Evolutionary conservation across 1,140 invertebrate genomes (phyloP), one percentile per base, ranked within the genome.

Genomic region (Neomicropteryx cornuta): DNA sequence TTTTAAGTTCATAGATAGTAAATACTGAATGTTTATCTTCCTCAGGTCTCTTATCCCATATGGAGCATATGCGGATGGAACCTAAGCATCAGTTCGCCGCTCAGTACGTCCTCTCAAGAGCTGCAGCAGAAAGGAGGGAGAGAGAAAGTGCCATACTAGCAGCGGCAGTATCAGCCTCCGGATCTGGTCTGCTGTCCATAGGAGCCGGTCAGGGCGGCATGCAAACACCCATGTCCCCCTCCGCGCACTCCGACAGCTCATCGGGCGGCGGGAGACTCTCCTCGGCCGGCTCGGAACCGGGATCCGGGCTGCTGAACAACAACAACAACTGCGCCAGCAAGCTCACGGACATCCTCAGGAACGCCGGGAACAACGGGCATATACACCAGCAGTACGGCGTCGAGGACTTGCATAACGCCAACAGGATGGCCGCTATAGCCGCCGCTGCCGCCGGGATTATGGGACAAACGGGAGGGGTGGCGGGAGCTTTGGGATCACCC

Each of bases 61-160:
- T 94, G 89, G 90, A 94, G 56, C 87, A 92, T 55, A 93, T 93
- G 90, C 76, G 89, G 51, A 93, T 92, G 87, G 89, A 94, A 64
- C 88, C 89, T 2, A 94, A 93, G 64, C 89, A 93, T 73, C 89
- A 93, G 58, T 93, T 93, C 55, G 89, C 89, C 21, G 89, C 90
- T 18, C 89, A 94, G 56, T 92, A 92, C 58, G 87, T 93, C 16
- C 71, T 93, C 35, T 90, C 86, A 42, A 69, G 88, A 48, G 89
- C 88, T 5, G 89, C 89, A 4, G 89, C 88, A 17, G 88, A 92
- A 52, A 73, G 87, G 49, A 70, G 88, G 43, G 87, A 92, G 56
- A 67, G 88, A 21, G 88, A 92, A 56, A 73, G 65, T 2, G 63
- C 84, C 36, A n/a, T n/a, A n/a, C 64, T 88, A 18, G 79, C 79